A percentile compares a stretch with the other conserved stretches of the same genome.
These are phyloP conservation scores for Sinonovacula constricta DNA, from an alignment of 1,140 invertebrate genomes.

Conservation along the genomic window DNA sequence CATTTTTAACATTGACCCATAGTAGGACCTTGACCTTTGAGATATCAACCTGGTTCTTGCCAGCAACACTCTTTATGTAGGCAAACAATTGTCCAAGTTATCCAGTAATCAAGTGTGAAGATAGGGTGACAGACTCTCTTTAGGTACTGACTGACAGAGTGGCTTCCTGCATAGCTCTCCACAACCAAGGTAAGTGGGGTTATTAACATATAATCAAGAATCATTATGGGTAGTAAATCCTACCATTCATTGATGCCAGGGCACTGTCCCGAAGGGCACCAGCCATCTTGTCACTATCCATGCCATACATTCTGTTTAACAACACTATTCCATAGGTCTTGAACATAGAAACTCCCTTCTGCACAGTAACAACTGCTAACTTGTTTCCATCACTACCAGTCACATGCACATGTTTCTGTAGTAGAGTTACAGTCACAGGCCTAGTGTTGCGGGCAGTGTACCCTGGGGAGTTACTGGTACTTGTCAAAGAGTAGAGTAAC, in stretches of 20 bases:
- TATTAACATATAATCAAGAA: no score
- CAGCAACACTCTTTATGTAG: no score
- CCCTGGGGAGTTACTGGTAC: background rate
- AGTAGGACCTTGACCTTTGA: no score
- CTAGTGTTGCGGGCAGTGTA: constrained; percentile 33
- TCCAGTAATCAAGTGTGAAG: no score
- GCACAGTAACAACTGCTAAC: background rate
- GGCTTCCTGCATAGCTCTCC: no score
- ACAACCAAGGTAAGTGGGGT: no score
- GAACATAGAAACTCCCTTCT: background rate
- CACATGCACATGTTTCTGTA: constrained; percentile 7
- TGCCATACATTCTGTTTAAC: constrained; percentile 17
- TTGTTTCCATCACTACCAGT: background rate
- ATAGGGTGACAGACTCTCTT: no score
- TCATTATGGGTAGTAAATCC: no score
- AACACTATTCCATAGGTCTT: constrained; percentile 32
- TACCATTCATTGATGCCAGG: constrained; percentile 3
- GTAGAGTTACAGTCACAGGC: background rate
- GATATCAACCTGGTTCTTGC: no score
- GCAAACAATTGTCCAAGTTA: no score
- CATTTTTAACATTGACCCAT: no score
- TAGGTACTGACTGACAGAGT: no score
- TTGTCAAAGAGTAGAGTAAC: constrained; percentile 10
- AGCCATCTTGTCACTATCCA: background rate
- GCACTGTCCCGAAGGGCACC: constrained; percentile 2